A percentile compares a stretch with the other conserved stretches of the same genome.
These are phyloP conservation scores for Plodia interpunctella DNA, from an alignment of 1,140 invertebrate genomes.

Conservation along the genomic window DNA sequence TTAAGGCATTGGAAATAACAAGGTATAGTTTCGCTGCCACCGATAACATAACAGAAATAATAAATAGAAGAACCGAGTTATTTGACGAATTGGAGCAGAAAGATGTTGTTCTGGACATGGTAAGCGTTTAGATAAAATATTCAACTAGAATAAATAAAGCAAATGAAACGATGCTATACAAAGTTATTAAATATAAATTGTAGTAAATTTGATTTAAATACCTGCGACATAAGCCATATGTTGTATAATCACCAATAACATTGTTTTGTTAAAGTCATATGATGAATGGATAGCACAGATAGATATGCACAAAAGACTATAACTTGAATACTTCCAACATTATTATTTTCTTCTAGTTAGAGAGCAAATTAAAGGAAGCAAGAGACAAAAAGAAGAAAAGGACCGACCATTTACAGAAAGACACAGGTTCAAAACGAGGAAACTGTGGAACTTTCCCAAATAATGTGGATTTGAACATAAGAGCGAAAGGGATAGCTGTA, in stretches of 20 bases:
- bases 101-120: conserved; percentile 54
- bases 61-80: conserved; percentile 35
- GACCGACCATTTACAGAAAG: conserved; percentile 4
- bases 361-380: conserved; percentile 60
- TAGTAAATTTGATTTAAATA: too few species aligned
- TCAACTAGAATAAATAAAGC: too few species aligned
- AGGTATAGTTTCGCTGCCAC: background rate
- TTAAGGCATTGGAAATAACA: background rate
- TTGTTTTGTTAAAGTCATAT: too few species aligned
- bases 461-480: conserved; percentile 43
- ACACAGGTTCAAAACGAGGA: conserved; percentile 17
- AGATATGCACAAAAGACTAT: too few species aligned
- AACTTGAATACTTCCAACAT: too few species aligned
- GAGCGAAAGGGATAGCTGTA: conserved; percentile 44
- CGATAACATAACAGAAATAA: conserved; percentile 1
- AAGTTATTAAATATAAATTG: too few species aligned
- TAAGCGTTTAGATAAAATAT: conserved; percentile 22
- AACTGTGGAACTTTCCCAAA: conserved; percentile 34
- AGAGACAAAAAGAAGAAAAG: conserved; percentile 54
- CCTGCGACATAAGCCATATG: too few species aligned
- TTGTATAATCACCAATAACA: too few species aligned
- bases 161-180: too few species aligned
- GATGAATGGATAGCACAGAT: too few species aligned
- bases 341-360: conserved; percentile 35
- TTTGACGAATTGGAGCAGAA: conserved; percentile 56